Evolutionary conservation across 1,140 invertebrate species (phyloP), one percentile per base, ranked within the genome.

Genomic region (Nebria ingens): DNA sequence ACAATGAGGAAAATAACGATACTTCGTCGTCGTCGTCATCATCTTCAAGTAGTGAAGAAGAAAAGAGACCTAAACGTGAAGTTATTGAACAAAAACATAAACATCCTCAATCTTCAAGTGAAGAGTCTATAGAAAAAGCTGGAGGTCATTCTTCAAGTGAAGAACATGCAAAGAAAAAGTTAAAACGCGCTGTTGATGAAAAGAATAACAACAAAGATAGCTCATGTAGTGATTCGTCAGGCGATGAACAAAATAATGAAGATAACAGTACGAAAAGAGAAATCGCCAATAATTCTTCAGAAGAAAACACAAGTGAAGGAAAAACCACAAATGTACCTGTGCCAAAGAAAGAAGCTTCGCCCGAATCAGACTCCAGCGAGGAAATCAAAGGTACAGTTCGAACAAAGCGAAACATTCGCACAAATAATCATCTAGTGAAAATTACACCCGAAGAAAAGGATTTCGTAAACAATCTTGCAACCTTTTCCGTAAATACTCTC

Each of bases 401-500:
- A 56, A 51, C 52, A 52, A 22, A 13, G 45, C 51, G 51, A 17
- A 21, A 25, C 38, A 17, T 15, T 40, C 12, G 4, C 21, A 53
- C 15, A 20, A 29, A 20, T 22, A 15, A 25, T 17, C 9, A 19
- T 49, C 38, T 40, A 34, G 21, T 22, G 21, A 13, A 19, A 21
- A 21, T 51, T 22, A 53, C 42, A 6, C 19, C 20, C 17, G 40
- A 56, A 17, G 57, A 65, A 34, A 49, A 57, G 53, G 13, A 53
- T 11, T 52, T 68, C 12, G 61, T 72, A 11, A 56, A 66, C 52
- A 60, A 66, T 29, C 59, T 72, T 12, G 68, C 70, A 15, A 58
- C 66, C 21, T 62, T 68, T 53, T 68, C 66, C 53, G 64, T 65
- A 2, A 52, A 60, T 13, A 64, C 65, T n/a, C 58, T 72, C 22